Base-by-base conservation (phyloP, 2,888 invertebrate genomes). In the Acleris literana region DNA sequence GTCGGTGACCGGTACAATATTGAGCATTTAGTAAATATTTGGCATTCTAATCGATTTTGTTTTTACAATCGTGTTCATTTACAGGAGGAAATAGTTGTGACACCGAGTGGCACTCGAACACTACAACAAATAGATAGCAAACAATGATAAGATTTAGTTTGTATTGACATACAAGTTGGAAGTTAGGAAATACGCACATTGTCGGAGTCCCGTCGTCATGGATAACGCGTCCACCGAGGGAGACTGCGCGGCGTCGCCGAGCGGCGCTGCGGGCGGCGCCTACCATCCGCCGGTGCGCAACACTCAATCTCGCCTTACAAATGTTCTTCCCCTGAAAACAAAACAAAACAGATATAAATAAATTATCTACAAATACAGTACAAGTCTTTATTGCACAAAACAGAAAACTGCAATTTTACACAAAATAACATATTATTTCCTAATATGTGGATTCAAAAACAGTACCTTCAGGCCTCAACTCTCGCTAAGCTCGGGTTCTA, bases 271-370 rank as follows among this genome's bases (percentile, higher is more conserved):
- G 71, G 68, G 70, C 76, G 81, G 81, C 82, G 84, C 75, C 82
- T 82, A 80, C 73, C 76, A 70, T 73, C 84, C 87, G 86, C 90
- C 90, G 85, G 84, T n/a, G 76, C 91, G 88, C 76, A 77, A 86
- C 88, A 83, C 93, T 96, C 95, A 96, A 94, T 97, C 96, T 93
- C 96, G 96, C 89, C 97, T 95, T 82, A 96, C 94, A 87, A 97
- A 97, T 82, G 97, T 97, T 94, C 95, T 95, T 82, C 97, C 97
- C 84, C 97, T 97, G 93, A 9, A 93, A 74, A n/a, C n/a, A 80
- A 75, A 72, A 69, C 1, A 0, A 29, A 7, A 29, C 74, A 68
- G 61, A 52, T 58, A 52, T 46, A n/a, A 17, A 18, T 58, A n/a
- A 44, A 9, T 9, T n/a, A 39, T 39, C 33, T 13, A 39, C 33